phyloP scores from a whole-genome alignment of 2,888 invertebrate genomes.

The Lumbricus terrestris region DNA sequence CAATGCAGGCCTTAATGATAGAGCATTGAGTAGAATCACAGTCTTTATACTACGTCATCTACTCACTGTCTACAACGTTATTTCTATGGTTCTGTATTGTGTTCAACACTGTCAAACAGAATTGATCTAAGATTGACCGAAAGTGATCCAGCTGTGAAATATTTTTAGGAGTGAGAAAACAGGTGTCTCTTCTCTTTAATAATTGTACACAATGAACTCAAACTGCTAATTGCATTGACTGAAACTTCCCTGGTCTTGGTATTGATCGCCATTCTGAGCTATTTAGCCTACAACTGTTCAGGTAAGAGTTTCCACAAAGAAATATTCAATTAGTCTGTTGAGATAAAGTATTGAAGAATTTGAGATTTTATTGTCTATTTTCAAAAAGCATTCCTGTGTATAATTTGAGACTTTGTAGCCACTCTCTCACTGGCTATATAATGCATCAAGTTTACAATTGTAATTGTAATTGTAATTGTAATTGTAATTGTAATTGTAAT shows the following conservation, averaged over 20 bases:
- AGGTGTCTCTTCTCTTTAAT: not conserved
- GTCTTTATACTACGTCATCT: not conserved
- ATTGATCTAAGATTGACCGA: not conserved
- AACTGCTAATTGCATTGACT: not conserved
- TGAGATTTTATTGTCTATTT: not conserved
- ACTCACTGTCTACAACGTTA: not conserved
- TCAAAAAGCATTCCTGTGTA: too few relatives aligned
- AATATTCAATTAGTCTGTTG: too few relatives aligned
- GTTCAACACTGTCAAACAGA: not conserved
- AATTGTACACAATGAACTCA: not conserved
- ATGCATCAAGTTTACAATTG: too few relatives aligned
- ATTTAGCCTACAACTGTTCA: not conserved
- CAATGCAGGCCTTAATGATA: not conserved
- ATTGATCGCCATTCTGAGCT: not conserved
- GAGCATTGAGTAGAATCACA: not conserved
- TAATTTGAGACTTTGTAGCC: too few relatives aligned
- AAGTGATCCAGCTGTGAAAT: not conserved
- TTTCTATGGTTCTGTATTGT: not conserved
- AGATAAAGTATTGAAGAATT: not conserved
- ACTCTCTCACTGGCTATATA: too few relatives aligned
- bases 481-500: too few relatives aligned
- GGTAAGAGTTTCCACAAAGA: too few relatives aligned
- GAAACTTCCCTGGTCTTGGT: not conserved
- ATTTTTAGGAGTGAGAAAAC: not conserved
- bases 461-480: too few relatives aligned